Base-by-base conservation (phyloP, 2,113 vertebrate genomes). In the Microcebus murinus region DNA sequence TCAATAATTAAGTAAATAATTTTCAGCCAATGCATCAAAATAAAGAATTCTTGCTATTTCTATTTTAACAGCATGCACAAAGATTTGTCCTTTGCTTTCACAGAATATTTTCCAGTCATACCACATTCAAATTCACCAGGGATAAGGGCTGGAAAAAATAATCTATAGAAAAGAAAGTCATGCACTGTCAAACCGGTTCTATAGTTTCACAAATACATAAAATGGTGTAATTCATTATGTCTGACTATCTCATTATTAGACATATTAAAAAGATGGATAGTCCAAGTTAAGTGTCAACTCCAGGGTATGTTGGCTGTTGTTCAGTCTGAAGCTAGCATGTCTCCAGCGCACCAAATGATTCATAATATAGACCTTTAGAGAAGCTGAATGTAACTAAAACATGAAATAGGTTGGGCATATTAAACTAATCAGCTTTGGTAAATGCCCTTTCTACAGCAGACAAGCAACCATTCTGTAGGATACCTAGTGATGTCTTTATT, bases 231-330 rank as follows among this genome's bases (percentile, higher is more conserved):
- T 82, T 94, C 42, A 95, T 90, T 96, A 77, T 89, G 57, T 94
- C 29, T 97, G 71, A 95, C 36, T 97, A 87, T 77, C 68, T 36
- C 50, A 85, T 96, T 95, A 96, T 93, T 97, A 92, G 76, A 45
- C 74, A 74, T 81, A 97, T 97, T 97, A 95, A 93, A 96, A 92
- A 93, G 77, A 96, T 83, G 10, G 20, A 95, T 83, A 87, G 50
- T 59, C 23, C 68, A 90, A 18, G 87, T 93, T 29, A 91, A 83
- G 18, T 83, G 67, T 95, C 52, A 84, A 77, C 81, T 83, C 13
- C 80, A 90, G 84, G 57, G 85, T 83, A 88, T 91, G 50, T 39
- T 95, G n/a, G 95, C 85, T 96, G 52, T 95, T 96, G 31, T 67
- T 79, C 48, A 55, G 31, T 97, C 83, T 95, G 73, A 95, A 65